Evolutionary conservation across 1,140 invertebrate species (phyloP).

Genomic region (Ostrea denselamellosa): DNA sequence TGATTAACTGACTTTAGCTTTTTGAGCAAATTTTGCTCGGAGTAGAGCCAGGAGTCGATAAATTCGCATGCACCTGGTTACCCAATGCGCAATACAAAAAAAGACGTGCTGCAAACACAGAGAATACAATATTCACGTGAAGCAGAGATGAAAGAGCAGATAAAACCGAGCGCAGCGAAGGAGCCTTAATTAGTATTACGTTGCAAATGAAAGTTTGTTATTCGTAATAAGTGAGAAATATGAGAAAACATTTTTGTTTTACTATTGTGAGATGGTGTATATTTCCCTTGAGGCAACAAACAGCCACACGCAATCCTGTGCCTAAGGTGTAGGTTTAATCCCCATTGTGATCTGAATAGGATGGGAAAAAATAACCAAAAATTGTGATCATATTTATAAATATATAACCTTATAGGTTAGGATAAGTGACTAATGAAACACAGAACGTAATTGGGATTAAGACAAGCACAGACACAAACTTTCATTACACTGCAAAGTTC

Average conservation of each 20-base stretch:
- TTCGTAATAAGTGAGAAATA: conserved; percentile 36
- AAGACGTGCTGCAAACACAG: conserved; percentile 3
- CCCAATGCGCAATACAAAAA: conserved; percentile 19
- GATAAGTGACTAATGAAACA: not conserved
- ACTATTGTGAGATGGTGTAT: not conserved
- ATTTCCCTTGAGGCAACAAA: not conserved
- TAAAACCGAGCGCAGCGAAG: not conserved
- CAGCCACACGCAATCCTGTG: not conserved
- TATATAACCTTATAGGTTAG: not conserved
- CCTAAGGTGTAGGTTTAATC: not conserved
- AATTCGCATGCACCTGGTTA: conserved; percentile 20
- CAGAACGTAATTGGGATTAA: not conserved
- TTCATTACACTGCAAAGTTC: not conserved
- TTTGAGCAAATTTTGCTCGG: conserved; percentile 9
- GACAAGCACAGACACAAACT: not conserved
- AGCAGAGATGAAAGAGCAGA: conserved; percentile 17
- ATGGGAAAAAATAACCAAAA: not conserved
- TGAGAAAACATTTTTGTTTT: not conserved
- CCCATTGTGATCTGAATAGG: not conserved
- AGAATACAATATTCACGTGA: not conserved
- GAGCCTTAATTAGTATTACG: conserved; percentile 36
- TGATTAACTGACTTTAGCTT: not conserved
- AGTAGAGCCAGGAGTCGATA: conserved; percentile 6
- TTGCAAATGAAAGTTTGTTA: conserved; percentile 31
- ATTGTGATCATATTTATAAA: conserved; percentile 10